Conservation (phyloP, 2,797 vertebrate species). For the Spheniscus humboldti region DNA sequence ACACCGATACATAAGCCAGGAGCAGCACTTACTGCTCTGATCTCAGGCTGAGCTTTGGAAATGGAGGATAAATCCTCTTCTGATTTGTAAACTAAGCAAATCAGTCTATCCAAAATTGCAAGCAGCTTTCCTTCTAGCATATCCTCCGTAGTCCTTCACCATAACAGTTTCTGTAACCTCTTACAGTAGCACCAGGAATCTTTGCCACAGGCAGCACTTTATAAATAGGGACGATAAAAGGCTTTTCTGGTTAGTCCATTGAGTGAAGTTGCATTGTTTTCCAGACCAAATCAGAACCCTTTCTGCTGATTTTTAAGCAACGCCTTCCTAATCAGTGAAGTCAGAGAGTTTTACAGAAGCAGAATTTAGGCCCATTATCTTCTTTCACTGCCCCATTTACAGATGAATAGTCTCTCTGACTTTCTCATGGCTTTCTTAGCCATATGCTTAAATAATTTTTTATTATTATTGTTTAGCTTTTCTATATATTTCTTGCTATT, state of each 20-base stretch:
- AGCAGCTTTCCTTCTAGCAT: not conserved
- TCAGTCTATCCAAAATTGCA: not conserved
- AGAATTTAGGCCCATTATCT: not conserved
- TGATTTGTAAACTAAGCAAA: not conserved
- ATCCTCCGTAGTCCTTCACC: not conserved
- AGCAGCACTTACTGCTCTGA: not conserved
- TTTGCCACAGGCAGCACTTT: not conserved
- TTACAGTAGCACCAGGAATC: not conserved
- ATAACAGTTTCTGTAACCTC: not conserved
- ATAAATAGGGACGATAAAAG: not conserved
- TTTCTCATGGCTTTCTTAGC: not conserved
- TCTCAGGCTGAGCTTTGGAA: not conserved
- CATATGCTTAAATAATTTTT: not conserved
- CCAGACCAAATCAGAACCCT: not conserved
- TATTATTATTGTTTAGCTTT: not conserved
- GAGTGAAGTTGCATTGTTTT: not conserved
- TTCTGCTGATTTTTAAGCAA: not conserved
- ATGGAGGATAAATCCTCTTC: not conserved
- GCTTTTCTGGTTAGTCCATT: not conserved
- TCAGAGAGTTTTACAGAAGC: not conserved
- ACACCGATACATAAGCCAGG: not conserved
- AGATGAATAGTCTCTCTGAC: not conserved
- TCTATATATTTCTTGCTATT: not conserved
- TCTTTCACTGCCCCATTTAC: not conserved
- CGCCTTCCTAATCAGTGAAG: not conserved